Base-by-base conservation (phyloP, 2,113 vertebrate species). In the Stegostoma tigrinum region DNA sequence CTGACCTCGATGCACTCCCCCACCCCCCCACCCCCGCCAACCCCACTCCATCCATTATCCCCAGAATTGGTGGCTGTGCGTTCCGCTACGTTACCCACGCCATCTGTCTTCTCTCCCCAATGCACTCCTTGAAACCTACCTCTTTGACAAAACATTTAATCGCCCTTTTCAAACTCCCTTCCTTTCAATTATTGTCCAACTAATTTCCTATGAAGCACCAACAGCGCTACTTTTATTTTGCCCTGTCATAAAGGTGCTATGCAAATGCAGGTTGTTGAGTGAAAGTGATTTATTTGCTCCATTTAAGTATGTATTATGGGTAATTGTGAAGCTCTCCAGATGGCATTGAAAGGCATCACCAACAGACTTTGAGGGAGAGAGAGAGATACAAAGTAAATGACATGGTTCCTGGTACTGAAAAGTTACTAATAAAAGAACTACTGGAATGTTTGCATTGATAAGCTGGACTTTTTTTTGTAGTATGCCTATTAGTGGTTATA, bases 401-500 rank as follows among this genome's bases (percentile, higher is more conserved):
- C 68, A 34, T 34, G 94, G 12, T 72, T 95, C 68, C 94, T 95
- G 67, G 72, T 72, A 70, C 94, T 14, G 68, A 95, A 72, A 45
- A 95, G 67, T 72, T 72, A 95, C 67, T 95, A 48, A 34, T 45
- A 72, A 52, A 95, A 97, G 30, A 98, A 98, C 98, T 98, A 98
- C 98, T 98, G 98, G 98, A 98, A 98, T 97, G 97, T 97, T 97
- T 97, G 97, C 97, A 97, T 96, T 97, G 97, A 97, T 97, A 98
- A 98, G 98, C 98, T 98, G 97, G 98, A 98, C 97, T 97, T 97
- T 97, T 98, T 70, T 97, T 98, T 97, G 97, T 98, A 97, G 97
- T 98, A 98, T 98, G 98, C 98, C 97, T 98, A 97, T 95, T 95
- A 52, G 38, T 95, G 97, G 96, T 97, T 98, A 97, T 96, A 96